Evolutionary conservation across 2,113 vertebrate genomes (phyloP).

Genomic region (Erpornis zantholeuca): DNA sequence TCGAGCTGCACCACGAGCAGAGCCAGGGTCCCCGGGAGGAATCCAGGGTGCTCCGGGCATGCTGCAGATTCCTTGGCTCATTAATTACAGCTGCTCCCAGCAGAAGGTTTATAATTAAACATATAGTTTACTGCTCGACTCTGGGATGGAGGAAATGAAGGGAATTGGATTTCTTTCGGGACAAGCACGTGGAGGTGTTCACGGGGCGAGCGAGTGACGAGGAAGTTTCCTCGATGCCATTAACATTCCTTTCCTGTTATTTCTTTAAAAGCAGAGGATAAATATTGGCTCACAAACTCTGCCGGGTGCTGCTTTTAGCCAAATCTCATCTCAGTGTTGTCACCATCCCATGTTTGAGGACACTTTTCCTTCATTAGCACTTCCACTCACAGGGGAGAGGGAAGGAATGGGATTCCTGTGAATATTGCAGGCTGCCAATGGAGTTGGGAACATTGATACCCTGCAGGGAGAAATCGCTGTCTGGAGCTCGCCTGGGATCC

Average conservation of each 20-base stretch:
- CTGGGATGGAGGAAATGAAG: constrained; percentile 66
- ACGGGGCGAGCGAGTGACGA: neutral
- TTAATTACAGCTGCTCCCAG: constrained; percentile 79
- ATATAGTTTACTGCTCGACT: constrained; percentile 70
- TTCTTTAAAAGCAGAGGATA: neutral
- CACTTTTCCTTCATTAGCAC: neutral
- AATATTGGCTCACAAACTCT: neutral
- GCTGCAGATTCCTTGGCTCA: constrained; percentile 70
- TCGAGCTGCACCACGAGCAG: neutral
- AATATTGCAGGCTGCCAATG: neutral
- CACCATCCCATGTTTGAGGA: neutral
- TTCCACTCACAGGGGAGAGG: neutral
- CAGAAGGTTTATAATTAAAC: constrained; percentile 80
- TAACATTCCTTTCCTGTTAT: neutral
- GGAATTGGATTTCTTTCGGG: constrained; percentile 68
- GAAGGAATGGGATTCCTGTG: neutral
- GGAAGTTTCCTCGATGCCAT: neutral
- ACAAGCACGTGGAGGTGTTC: constrained; percentile 44
- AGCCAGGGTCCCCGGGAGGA: constrained; percentile 66
- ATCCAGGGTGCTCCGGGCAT: constrained; percentile 68
- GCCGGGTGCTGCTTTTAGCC: neutral
- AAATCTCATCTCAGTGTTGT: neutral
- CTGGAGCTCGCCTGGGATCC: neutral
- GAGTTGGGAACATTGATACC: neutral
- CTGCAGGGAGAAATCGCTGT: neutral